Conservation (phyloP, 2,797 vertebrate genomes). For the Nannoperca australis region DNA sequence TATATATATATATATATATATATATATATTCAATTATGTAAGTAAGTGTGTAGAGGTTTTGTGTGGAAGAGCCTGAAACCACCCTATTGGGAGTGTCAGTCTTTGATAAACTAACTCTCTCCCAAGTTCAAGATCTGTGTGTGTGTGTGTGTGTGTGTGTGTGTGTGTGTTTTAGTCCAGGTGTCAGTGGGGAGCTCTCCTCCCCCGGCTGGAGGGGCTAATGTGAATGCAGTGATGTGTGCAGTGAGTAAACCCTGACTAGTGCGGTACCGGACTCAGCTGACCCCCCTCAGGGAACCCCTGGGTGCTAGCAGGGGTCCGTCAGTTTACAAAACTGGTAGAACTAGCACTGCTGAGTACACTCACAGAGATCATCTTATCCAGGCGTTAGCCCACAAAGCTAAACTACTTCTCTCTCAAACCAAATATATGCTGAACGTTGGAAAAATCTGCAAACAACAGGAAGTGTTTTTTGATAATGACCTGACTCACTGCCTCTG, state of each 20-base stretch:
- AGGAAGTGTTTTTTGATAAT: slow-evolving; percentile 4
- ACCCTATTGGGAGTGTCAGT: slow-evolving; percentile 9
- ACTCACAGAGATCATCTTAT: neutral
- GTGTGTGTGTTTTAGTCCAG: slow-evolving; percentile 32
- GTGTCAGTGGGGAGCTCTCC: slow-evolving; percentile 41
- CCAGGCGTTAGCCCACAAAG: neutral
- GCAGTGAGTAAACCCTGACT: slow-evolving; percentile 50
- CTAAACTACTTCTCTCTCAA: neutral
- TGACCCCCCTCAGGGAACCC: slow-evolving; percentile 42
- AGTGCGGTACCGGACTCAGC: slow-evolving; percentile 25
- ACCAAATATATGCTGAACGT: neutral
- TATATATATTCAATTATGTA: too few species aligned
- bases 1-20: neutral
- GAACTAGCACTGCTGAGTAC: slow-evolving; percentile 10
- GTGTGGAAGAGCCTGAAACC: slow-evolving; percentile 10
- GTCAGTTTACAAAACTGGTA: slow-evolving; percentile 27
- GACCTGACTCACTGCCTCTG: neutral
- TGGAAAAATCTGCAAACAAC: neutral
- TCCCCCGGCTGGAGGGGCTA: slow-evolving; percentile 31
- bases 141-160: slow-evolving; percentile 17
- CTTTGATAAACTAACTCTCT: too few species aligned
- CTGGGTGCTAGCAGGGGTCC: slow-evolving; percentile 19
- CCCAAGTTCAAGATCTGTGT: too few species aligned
- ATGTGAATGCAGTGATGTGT: slow-evolving; percentile 50
- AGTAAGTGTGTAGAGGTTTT: too few species aligned